phyloP scores from a whole-genome alignment of 1,140 invertebrate genomes.

The Platorchestia sp. region DNA sequence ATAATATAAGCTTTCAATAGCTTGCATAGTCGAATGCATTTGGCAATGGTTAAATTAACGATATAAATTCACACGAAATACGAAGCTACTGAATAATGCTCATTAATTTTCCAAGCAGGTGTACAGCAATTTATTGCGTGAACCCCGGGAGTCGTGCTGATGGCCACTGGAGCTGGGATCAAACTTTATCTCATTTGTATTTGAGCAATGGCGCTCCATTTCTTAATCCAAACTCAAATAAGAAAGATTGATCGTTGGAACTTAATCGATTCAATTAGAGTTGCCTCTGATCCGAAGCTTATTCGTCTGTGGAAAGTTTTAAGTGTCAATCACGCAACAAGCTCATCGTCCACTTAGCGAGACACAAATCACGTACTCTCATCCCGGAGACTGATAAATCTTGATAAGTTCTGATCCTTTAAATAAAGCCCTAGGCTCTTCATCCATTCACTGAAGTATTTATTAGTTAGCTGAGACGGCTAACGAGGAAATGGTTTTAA shows the following conservation, averaged over 20 bases:
- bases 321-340: slow-evolving; percentile 8
- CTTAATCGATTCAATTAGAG: slow-evolving; percentile 24
- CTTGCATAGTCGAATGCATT: too few species aligned
- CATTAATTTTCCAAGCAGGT: not conserved
- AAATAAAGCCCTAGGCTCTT: not conserved
- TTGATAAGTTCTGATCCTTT: slow-evolving; percentile 27
- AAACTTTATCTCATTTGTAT: not conserved
- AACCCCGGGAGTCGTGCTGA: not conserved
- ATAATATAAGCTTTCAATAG: too few species aligned
- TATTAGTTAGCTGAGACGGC: not conserved
- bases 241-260: not conserved
- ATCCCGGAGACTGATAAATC: not conserved
- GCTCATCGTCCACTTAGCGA: not conserved
- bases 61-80: not conserved
- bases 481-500: not conserved
- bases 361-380: not conserved
- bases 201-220: not conserved
- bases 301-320: slow-evolving; percentile 28
- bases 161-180: not conserved
- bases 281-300: not conserved
- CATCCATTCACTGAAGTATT: slow-evolving; percentile 5
- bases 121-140: not conserved
- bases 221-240: not conserved
- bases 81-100: not conserved
- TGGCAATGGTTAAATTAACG: not conserved